phyloP scores from a whole-genome alignment of 1,140 invertebrate genomes.

The Galleria mellonella region DNA sequence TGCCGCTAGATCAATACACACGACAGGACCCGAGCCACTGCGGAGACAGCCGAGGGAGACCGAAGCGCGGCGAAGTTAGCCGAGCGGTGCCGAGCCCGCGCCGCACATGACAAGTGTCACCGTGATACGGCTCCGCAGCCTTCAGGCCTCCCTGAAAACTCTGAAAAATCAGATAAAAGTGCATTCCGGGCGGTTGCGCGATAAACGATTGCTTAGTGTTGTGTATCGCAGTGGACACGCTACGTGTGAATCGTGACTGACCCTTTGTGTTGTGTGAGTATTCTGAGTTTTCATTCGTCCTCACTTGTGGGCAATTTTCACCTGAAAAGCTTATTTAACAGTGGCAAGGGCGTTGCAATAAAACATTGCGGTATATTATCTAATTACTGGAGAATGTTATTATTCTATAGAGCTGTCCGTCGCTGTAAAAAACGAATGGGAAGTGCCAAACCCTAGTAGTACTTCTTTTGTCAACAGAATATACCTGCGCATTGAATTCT shows the following conservation, averaged over 20 bases:
- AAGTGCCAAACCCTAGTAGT: no score
- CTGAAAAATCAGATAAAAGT: constrained; percentile 60
- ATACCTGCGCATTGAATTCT: no score
- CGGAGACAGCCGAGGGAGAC: constrained; percentile 11
- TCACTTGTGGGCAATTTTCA: not conserved
- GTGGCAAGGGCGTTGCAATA: no score
- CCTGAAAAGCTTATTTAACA: not conserved
- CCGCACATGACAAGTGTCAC: constrained; percentile 66
- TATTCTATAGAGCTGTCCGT: no score
- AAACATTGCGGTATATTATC: no score
- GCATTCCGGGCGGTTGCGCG: constrained; percentile 35
- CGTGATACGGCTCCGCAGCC: constrained; percentile 50
- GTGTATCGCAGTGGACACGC: constrained; percentile 22
- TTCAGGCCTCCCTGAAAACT: constrained; percentile 47
- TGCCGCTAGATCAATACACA: constrained; percentile 48
- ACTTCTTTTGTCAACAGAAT: no score
- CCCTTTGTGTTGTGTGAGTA: constrained; percentile 48
- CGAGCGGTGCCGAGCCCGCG: constrained; percentile 30
- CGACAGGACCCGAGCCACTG: constrained; percentile 15
- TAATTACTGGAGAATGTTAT: no score
- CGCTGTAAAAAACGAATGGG: no score
- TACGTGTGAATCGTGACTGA: constrained; percentile 15
- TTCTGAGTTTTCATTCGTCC: constrained; percentile 1
- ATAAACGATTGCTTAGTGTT: constrained; percentile 26
- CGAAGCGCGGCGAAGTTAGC: constrained; percentile 25